Percentiles rank a stretch among this genome's conserved stretches.
Conservation (phyloP, 1,140 invertebrate genomes). For the Trachymyrmex septentrionalis region DNA sequence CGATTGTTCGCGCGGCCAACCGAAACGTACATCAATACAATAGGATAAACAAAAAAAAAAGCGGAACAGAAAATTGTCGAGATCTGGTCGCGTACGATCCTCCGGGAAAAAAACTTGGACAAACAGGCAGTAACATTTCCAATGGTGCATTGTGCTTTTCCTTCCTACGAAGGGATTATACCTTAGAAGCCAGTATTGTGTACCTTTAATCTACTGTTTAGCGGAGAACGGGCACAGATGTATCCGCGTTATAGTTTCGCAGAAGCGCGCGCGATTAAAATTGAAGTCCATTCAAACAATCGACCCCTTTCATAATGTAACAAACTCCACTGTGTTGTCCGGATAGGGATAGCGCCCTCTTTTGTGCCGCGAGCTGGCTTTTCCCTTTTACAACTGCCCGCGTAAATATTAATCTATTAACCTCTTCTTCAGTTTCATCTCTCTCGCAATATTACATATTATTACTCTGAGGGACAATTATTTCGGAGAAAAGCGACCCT, state of each 20-base stretch:
- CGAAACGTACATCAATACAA: conserved; percentile 45
- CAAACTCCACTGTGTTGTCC: conserved; percentile 20
- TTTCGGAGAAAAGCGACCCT: conserved; percentile 10
- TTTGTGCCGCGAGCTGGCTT: conserved; percentile 25
- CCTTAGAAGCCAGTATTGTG: conserved; percentile 16
- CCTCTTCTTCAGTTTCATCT: neutral
- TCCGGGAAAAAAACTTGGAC: conserved; percentile 53
- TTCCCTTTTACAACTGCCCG: conserved; percentile 14
- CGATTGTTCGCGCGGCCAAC: conserved; percentile 55
- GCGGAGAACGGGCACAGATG: neutral
- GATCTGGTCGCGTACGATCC: conserved; percentile 52
- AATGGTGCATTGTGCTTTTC: conserved; percentile 27
- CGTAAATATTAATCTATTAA: conserved; percentile 53
- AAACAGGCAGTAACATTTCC: conserved; percentile 51
- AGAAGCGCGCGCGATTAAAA: conserved; percentile 51
- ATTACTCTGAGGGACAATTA: conserved; percentile 56
- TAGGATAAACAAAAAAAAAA: conserved; percentile 31
- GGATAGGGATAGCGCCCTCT: neutral
- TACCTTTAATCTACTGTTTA: conserved; percentile 54
- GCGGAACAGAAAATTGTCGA: conserved; percentile 41
- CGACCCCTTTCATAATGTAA: conserved; percentile 40
- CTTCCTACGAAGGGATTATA: conserved; percentile 35
- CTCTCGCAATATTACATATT: conserved; percentile 2
- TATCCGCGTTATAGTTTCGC: conserved; percentile 14
- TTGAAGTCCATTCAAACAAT: conserved; percentile 52